A percentile compares a stretch with the other conserved stretches of the same genome.
Conservation (phyloP, 2,888 invertebrate genomes). For the Pardosa pseudoannulata region DNA sequence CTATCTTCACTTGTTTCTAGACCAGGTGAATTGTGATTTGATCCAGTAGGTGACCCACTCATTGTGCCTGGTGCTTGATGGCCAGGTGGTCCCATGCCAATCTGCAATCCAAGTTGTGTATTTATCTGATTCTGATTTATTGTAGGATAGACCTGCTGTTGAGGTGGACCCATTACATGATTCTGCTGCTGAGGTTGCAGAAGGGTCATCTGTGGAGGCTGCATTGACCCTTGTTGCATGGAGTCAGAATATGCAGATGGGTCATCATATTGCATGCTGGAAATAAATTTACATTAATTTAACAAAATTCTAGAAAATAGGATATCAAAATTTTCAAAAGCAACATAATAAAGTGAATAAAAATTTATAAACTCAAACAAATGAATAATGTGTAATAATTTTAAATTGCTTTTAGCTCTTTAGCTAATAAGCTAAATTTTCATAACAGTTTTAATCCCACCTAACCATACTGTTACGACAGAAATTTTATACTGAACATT, state of each 20-base stretch:
- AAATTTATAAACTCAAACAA: background rate
- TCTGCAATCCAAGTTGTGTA: constrained; percentile 75
- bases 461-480: no score
- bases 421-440: no score
- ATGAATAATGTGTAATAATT: no score
- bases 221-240: constrained; percentile 11
- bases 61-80: constrained; percentile 35
- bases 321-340: no score
- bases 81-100: constrained; percentile 42
- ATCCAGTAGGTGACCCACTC: constrained; percentile 74
- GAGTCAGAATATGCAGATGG: constrained; percentile 34
- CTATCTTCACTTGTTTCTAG: constrained; percentile 89
- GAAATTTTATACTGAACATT: no score
- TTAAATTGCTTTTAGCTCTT: no score
- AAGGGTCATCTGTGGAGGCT: constrained; percentile 45
- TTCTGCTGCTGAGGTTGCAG: constrained; percentile 80
- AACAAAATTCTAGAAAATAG: background rate
- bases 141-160: constrained; percentile 68
- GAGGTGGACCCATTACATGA: constrained; percentile 51
- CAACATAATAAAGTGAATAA: background rate
- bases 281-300: background rate
- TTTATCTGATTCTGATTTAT: constrained; percentile 75
- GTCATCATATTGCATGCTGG: constrained; percentile 62
- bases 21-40: constrained; percentile 79
- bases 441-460: no score